Evolutionary conservation across 2,888 invertebrate species (phyloP), one percentile per base, ranked within the genome.

Genomic region (Troglohyphantes excavatus): DNA sequence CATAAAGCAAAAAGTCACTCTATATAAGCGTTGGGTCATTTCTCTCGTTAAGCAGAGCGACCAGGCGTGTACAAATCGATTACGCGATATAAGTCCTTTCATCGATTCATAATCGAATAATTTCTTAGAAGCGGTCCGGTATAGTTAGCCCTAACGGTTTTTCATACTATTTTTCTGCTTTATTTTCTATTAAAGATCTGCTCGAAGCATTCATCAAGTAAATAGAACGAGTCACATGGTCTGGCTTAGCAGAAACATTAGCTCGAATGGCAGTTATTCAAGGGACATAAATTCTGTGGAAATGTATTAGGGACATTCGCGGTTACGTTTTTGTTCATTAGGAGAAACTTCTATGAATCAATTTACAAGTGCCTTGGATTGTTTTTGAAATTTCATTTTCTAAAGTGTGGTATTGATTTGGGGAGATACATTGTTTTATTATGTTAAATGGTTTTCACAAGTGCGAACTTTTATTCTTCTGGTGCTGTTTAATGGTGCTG

Each of bases 21-120:
- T 43, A 63, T 67, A 67, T 39, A 53, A n/a, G 17, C 67, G 79
- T 81, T 53, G 27, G 67, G 79, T 68, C 79, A 67, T 81, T 81
- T 68, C 79, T 68, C 53, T 81, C 79, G 68, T 68, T 68, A 81
- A 68, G 53, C 46, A 53, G 59, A 53, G 79, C 68, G 68, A 67
- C 79, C 79, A 81, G 79, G 79, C 79, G 79, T 81, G 79, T 81
- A 81, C 79, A 68, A 68, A 81, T 81, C 79, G 79, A 81, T 81
- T 81, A 68, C 53, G 46, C 78, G 79, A 81, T 81, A 81, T 81
- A 81, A 68, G 79, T 67, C 65, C 53, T 65, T 78, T 78, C 78
- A 78, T 81, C 79, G 79, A 81, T 81, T 81, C 79, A 68, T 81
- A 81, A 81, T 81, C 79, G 79, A 81, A 81, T 81, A 68, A 68